A percentile compares a stretch with the other conserved stretches of the same genome.
Evolutionary conservation across 2,888 invertebrate genomes (phyloP).

Genomic region (Spatulosminthurus flaviceps): DNA sequence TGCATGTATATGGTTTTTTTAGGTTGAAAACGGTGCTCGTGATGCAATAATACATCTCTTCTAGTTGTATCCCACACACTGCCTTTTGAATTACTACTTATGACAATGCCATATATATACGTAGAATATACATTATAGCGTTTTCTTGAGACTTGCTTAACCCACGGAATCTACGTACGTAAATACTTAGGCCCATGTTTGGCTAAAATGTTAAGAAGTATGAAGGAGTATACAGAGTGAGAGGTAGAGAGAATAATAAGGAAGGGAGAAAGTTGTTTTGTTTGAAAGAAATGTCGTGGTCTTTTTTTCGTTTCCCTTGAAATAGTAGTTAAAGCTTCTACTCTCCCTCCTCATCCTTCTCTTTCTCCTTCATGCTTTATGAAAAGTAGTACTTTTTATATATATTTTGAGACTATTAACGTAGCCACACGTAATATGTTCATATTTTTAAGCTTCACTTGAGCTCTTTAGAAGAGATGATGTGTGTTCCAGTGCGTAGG

Average conservation of each 20-base stretch:
- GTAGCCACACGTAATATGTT: conserved; percentile 5
- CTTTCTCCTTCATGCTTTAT: background rate
- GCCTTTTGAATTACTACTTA: conserved; percentile 2
- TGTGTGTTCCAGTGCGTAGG: background rate
- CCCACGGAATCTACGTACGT: background rate
- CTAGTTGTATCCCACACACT: background rate
- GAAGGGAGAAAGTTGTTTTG: too few relatives aligned
- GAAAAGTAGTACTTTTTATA: conserved; percentile 1
- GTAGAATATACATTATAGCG: background rate
- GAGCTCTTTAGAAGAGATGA: conserved; percentile 15
- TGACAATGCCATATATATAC: background rate
- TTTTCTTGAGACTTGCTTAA: too few relatives aligned
- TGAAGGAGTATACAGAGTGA: too few relatives aligned
- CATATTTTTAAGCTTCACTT: conserved; percentile 28
- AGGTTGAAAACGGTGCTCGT: too few relatives aligned
- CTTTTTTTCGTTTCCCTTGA: too few relatives aligned
- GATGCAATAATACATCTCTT: conserved; percentile 11
- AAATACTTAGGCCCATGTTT: background rate
- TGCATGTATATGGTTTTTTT: too few relatives aligned
- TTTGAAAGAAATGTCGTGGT: too few relatives aligned
- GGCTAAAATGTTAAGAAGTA: too few relatives aligned
- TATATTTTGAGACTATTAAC: background rate
- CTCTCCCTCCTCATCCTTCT: too few relatives aligned
- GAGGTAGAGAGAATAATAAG: too few relatives aligned
- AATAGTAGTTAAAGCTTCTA: too few relatives aligned